Percentiles rank a stretch among this genome's conserved stretches.
phyloP scores from a whole-genome alignment of 92 coral and sea anemone genomes.

The Metridium senile region DNA sequence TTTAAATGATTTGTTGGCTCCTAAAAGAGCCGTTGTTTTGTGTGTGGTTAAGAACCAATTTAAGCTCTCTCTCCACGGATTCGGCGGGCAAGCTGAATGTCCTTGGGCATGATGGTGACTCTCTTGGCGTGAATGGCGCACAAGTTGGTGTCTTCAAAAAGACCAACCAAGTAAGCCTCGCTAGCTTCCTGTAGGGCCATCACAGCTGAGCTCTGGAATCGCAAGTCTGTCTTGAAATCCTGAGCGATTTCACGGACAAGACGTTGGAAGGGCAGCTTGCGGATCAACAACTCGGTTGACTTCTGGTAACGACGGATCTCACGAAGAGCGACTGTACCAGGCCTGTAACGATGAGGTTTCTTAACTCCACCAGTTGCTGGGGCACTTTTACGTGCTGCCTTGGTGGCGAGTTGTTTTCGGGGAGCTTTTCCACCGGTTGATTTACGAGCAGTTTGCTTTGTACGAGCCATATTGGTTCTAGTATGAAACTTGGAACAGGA shows the following conservation, averaged over 20 bases:
- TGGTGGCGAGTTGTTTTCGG: constrained; percentile 88
- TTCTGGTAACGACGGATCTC: constrained; percentile 90
- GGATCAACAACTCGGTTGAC: constrained; percentile 78
- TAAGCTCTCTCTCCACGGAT: constrained; percentile 85
- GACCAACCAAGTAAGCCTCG: constrained; percentile 99
- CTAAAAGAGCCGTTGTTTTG: constrained; percentile 8
- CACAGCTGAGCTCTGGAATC: constrained; percentile 99
- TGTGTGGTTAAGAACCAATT: constrained; percentile 2
- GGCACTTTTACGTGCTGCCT: constrained; percentile 87
- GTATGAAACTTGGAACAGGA: not conserved
- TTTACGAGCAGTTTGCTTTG: constrained; percentile 87
- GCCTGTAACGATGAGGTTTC: constrained; percentile 86
- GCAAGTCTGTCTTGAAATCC: constrained; percentile 83
- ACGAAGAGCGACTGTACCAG: constrained; percentile 86
- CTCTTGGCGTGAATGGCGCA: constrained; percentile 99
- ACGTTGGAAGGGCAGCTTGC: constrained; percentile 87
- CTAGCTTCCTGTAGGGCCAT: constrained; percentile 99
- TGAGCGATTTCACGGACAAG: constrained; percentile 84
- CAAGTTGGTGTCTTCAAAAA: constrained; percentile 99
- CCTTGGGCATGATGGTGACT: constrained; percentile 99
- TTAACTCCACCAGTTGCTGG: constrained; percentile 85
- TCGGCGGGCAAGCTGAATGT: constrained; percentile 99
- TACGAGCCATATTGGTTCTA: constrained; percentile 63
- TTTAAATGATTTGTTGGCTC: not conserved
- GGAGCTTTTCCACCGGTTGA: constrained; percentile 94